Base-by-base conservation (phyloP, 1,140 invertebrate species). In the Euura saliciscinereae region DNA sequence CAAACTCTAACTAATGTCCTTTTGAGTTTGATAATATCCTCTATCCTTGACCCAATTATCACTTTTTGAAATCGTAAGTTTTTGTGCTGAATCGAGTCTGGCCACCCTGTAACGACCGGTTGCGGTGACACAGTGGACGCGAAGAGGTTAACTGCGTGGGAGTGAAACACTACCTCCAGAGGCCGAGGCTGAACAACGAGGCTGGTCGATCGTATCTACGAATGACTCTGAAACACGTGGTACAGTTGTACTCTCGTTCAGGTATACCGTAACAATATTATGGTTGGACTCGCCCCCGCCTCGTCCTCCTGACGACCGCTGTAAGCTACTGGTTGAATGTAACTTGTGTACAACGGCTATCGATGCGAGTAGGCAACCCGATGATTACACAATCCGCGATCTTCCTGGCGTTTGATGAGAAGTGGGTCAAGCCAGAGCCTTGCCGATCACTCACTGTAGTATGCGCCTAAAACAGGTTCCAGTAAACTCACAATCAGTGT, bases 161-260 rank as follows among this genome's bases (percentile, higher is more conserved):
- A 5, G 51, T 59, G 51, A 59, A 59, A 11, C 51, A 59, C 51
- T n/a, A 59, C 51, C 51, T 59, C 6, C 51, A n/a, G 51, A 59
- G 51, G 51, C 51, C 13, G 8, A 59, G 51, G 51, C 13, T 59
- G 51, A 28, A 28, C 28, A 28, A 28, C 28, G 8, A 59, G 51
- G 51, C 13, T 59, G 51, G 51, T n/a, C 51, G 51, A 59, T 59
- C 51, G 51, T 59, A 59, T 59, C 51, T 59, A 6, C 51, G 51
- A 59, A 8, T 59, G 10, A n/a, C 51, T 59, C 51, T 59, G 51
- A 59, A 59, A 59, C 51, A 59, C 51, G 51, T 59, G 51, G 51
- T 59, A 59, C 51, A 59, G 51, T 59, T 59, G 51, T 59, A 59
- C 51, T 59, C 51, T 59, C 51, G 8, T 59, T 59, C 13, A 59